Percentiles rank a stretch among this genome's conserved stretches.
These are phyloP conservation scores for Philypnodon macrostomus DNA, from an alignment of 2,797 vertebrate genomes.

Conservation along the genomic window DNA sequence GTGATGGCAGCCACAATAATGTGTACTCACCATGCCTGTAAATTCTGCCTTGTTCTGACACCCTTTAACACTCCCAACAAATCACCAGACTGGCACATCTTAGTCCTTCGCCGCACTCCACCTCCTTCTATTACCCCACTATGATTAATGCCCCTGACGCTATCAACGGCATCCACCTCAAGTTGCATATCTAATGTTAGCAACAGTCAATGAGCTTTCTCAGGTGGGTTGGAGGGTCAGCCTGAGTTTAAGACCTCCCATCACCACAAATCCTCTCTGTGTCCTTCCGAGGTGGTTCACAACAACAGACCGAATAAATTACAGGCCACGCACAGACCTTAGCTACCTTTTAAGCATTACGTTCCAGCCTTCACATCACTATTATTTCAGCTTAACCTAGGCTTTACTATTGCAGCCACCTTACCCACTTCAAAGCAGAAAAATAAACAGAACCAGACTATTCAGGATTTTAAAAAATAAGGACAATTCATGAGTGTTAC, in stretches of 20 bases:
- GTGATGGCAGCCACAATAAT: constrained; percentile 53
- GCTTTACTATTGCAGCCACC: constrained; percentile 34
- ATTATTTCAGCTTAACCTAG: constrained; percentile 38
- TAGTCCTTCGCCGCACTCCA: constrained; percentile 43
- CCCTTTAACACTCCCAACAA: constrained; percentile 47
- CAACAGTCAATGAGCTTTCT: constrained; percentile 57
- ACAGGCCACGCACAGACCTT: constrained; percentile 27
- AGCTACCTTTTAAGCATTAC: constrained; percentile 38
- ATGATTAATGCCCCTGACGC: constrained; percentile 52
- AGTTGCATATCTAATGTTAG: constrained; percentile 59
- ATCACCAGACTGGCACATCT: constrained; percentile 60
- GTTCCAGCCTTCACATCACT: constrained; percentile 37
- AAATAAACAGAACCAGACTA: constrained; percentile 48
- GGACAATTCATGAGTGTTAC: too few species aligned
- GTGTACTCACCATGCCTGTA: constrained; percentile 42
- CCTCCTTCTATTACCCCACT: constrained; percentile 28
- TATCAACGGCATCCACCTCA: constrained; percentile 47
- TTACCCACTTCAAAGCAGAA: constrained; percentile 35
- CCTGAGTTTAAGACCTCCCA: constrained; percentile 69
- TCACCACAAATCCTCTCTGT: constrained; percentile 62
- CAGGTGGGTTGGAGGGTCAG: constrained; percentile 65
- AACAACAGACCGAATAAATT: constrained; percentile 50
- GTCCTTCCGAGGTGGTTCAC: constrained; percentile 53
- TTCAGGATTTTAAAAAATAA: constrained; percentile 10
- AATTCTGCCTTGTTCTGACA: constrained; percentile 60